A percentile compares a stretch with the other conserved stretches of the same genome.
These are phyloP conservation scores for Episyrphus balteatus DNA, from an alignment of 1,140 invertebrate species.

Conservation along the genomic window DNA sequence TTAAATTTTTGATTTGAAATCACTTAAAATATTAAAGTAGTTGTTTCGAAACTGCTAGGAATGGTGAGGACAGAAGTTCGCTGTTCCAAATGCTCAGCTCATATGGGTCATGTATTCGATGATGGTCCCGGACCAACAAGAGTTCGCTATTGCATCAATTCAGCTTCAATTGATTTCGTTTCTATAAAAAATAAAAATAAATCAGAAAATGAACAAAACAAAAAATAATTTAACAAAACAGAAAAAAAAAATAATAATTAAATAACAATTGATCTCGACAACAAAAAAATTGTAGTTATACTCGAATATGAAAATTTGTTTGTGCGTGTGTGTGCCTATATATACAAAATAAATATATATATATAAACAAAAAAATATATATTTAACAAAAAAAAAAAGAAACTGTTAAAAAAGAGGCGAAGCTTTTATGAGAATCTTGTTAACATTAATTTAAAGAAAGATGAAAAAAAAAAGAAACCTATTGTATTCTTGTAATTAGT, in stretches of 20 bases:
- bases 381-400: background rate
- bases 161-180: constrained; percentile 72
- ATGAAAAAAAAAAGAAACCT: too few species aligned
- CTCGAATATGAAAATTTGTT: constrained; percentile 6
- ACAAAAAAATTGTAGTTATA: constrained; percentile 16
- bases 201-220: background rate
- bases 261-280: background rate
- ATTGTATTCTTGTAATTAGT: too few species aligned
- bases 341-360: background rate
- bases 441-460: too few species aligned
- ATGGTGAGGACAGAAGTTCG: constrained; percentile 74
- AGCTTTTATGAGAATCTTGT: too few species aligned
- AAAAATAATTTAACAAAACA: constrained; percentile 13
- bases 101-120: constrained; percentile 95
- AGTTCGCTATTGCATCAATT: constrained; percentile 94
- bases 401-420: too few species aligned
- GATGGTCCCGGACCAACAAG: constrained; percentile 90
- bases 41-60: constrained; percentile 47
- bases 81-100: constrained; percentile 82
- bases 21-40: constrained; percentile 24
- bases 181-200: constrained; percentile 9
- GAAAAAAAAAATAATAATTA: constrained; percentile 12
- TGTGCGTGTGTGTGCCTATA: background rate
- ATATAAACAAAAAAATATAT: constrained; percentile 5
- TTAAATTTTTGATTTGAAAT: too few species aligned